Conservation (phyloP, 1,140 invertebrate genomes). For the Pseudomyrmex sp. region DNA sequence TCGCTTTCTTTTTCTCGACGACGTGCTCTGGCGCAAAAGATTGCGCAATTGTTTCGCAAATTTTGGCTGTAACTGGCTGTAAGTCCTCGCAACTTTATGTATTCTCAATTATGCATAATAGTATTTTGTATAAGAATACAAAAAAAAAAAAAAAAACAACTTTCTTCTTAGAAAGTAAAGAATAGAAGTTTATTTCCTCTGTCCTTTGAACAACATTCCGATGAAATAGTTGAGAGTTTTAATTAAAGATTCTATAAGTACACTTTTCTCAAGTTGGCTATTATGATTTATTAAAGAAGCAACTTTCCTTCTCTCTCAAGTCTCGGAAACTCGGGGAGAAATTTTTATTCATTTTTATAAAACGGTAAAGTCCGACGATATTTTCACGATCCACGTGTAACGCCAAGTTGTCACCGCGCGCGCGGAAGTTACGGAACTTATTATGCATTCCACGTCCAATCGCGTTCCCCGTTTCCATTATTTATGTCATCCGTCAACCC, state of each 20-base stretch:
- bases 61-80: neutral
- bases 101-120: neutral
- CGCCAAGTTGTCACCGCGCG: constrained; percentile 14
- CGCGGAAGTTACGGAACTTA: constrained; percentile 16
- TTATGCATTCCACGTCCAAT: constrained; percentile 43
- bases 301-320: neutral
- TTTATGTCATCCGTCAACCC: constrained; percentile 30
- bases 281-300: constrained; percentile 4
- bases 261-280: neutral
- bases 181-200: neutral
- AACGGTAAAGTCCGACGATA: neutral
- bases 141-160: constrained; percentile 7
- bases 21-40: constrained; percentile 44
- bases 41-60: constrained; percentile 39
- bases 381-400: neutral
- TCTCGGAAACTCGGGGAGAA: neutral
- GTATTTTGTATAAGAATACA: neutral
- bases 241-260: constrained; percentile 4
- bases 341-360: constrained; percentile 21
- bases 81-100: neutral
- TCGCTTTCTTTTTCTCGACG: neutral
- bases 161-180: neutral
- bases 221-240: constrained; percentile 7
- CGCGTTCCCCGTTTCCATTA: constrained; percentile 29
- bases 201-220: constrained; percentile 16